Evolutionary conservation across 2,113 vertebrate genomes (phyloP).

Genomic region (Lontra canadensis): DNA sequence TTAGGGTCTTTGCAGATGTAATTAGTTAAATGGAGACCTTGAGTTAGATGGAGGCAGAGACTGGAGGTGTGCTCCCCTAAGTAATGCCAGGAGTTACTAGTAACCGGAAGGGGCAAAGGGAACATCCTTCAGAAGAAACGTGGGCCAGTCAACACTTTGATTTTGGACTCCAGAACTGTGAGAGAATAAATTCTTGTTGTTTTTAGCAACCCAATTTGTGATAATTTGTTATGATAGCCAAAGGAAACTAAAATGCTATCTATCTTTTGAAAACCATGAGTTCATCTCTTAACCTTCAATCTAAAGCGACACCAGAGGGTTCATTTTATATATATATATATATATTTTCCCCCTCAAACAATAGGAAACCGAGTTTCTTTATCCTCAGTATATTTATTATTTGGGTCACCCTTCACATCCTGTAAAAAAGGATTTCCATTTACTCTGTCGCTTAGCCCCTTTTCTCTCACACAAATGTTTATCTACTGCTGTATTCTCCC

Average conservation of each 20-base stretch:
- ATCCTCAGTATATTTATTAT: background rate
- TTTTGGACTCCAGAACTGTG: background rate
- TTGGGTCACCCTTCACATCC: rapidly evolving
- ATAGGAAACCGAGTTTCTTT: background rate
- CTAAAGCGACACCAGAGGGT: background rate
- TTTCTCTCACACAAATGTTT: background rate
- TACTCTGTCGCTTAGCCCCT: rapidly evolving
- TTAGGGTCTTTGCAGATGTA: background rate
- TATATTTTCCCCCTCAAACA: background rate
- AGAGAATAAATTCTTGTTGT: background rate
- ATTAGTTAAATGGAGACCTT: background rate
- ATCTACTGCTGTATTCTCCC: rapidly evolving
- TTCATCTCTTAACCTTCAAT: background rate
- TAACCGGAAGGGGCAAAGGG: background rate
- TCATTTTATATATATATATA: background rate
- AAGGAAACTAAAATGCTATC: background rate
- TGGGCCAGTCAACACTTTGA: background rate
- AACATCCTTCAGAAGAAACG: rapidly evolving
- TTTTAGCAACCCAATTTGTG: background rate
- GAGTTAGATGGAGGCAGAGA: background rate
- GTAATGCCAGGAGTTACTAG: background rate
- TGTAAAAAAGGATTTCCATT: background rate
- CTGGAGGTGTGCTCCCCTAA: background rate
- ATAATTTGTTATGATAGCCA: background rate
- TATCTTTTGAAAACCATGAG: background rate